Conservation (phyloP, 2,888 invertebrate genomes). For the Netelia inedita region DNA sequence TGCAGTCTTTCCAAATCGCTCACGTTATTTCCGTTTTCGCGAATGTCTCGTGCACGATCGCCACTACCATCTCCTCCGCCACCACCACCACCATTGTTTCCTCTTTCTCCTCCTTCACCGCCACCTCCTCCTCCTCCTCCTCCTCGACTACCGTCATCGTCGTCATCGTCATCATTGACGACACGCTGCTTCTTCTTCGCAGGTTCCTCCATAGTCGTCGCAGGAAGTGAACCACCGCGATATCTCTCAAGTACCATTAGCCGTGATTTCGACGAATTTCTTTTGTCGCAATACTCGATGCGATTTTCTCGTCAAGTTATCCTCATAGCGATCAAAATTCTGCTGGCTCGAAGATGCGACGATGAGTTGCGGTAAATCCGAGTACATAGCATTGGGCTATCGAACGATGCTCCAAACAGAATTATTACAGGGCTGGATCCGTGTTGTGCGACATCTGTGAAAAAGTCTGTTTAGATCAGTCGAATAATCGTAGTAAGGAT, state of each 20-base stretch:
- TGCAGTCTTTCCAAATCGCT: slow-evolving; percentile 88
- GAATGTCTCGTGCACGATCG: slow-evolving; percentile 63
- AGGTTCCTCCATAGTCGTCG: slow-evolving; percentile 92
- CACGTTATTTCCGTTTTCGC: slow-evolving; percentile 71
- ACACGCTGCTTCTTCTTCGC: slow-evolving; percentile 94
- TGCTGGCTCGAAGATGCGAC: slow-evolving; percentile 50
- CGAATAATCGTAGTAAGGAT: too few species aligned
- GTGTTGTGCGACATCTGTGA: slow-evolving; percentile 27
- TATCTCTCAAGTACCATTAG: slow-evolving; percentile 89
- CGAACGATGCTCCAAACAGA: background rate
- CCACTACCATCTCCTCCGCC: slow-evolving; percentile 76
- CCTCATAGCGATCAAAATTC: slow-evolving; percentile 71
- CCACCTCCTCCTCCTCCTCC: slow-evolving; percentile 89
- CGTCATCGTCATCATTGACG: slow-evolving; percentile 87
- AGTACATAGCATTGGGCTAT: slow-evolving; percentile 34
- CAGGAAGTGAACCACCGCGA: slow-evolving; percentile 85
- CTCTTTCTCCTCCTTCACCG: slow-evolving; percentile 88
- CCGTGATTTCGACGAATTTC: slow-evolving; percentile 68
- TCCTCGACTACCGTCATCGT: slow-evolving; percentile 89
- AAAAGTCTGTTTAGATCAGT: background rate
- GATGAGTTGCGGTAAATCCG: background rate
- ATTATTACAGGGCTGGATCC: background rate
- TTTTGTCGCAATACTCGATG: background rate
- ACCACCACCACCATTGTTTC: slow-evolving; percentile 86
- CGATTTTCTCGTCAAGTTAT: slow-evolving; percentile 75